Evolutionary conservation across 1,140 invertebrate species (phyloP), one percentile per base, ranked within the genome.

Genomic region (Drosophila guanche): DNA sequence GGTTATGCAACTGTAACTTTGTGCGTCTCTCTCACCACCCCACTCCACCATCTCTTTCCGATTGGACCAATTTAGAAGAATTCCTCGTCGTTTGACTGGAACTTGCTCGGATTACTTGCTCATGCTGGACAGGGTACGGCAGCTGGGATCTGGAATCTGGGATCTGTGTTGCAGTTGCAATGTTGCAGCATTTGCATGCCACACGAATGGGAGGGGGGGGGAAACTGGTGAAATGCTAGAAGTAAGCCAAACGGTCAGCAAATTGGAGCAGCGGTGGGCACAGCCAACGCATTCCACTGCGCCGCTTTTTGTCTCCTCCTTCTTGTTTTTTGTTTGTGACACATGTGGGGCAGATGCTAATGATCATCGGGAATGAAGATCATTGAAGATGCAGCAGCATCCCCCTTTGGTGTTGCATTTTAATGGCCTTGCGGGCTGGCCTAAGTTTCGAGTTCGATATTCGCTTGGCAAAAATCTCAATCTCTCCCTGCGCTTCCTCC

Each of bases 161-260:
- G 50, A 46, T 33, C 3, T 52, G 50, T 12, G 70, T 75, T 79
- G 77, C 77, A 79, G n/a, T n/a, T n/a, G n/a, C 76, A 66, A 56
- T 68, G 33, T 37, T 12, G 59, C 65, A 53, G 70, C 48, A 85
- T 84, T 84, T 84, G 81, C 81, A 86, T 85, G 80, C 76, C 63
- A 53, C 72, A 69, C 58, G 59, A 66, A 74, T 27, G 42, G 51
- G 59, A 51, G 48, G 23, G 16, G 27, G 20, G 40, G 16, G 46
- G n/a, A n/a, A 27, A 10, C 29, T 27, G 12, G 50, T 20, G 51
- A 25, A 43, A 22, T 40, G n/a, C n/a, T 2, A 51, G 40, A 69
- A 80, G 68, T 85, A 85, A 77, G 81, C 77, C 81, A 86, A 85
- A 77, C 77, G 81, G 81, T 86, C 77, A 85, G 81, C 40, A 86